Evolutionary conservation across 2,888 invertebrate genomes (phyloP), one percentile per base, ranked within the genome.

Genomic region (Lasioglossum vierecki): DNA sequence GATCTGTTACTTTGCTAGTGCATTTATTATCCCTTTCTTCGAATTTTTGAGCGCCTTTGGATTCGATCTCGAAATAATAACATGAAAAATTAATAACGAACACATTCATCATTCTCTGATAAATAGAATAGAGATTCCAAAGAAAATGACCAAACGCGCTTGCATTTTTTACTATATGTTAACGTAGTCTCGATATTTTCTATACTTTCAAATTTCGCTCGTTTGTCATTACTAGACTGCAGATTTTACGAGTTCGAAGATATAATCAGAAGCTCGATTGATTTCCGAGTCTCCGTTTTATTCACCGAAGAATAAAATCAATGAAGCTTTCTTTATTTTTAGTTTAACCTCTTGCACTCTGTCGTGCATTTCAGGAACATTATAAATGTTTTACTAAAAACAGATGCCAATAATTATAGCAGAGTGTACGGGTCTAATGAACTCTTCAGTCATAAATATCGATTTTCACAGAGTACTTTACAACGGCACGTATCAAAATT

Each of bases 1-100:
- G 39, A 79, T 73, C 18, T 89, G 79, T 90, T 90, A 86, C 82
- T 89, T 90, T 90, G 88, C 80, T 87, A 85, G 72, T 86, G 81
- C 73, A 79, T 86, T 70, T 85, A 84, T 81, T 79, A 70, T 84
- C 63, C 84, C 74, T 83, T 77, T 75, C 63, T 85, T 80, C 83
- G 76, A 81, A 89, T 82, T 78, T 83, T 88, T 76, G 79, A 89
- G 83, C 89, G 84, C 84, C 74, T 90, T 89, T 89, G 83, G 89
- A 82, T 82, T 77, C 77, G 49, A 80, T 26, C 22, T 22, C 70
- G 30, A 63, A 46, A 63, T 11, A 18, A n/a, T 41, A n/a, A 9
- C 11, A n/a, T 0, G 5, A 41, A 66, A 13, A n/a, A 70, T 22
- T 1, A 68, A 15, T 68, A 8, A 39, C 18, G 39, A 68, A 39